Evolutionary conservation across 2,797 vertebrate species (phyloP).

Genomic region (Enteromius mattozi): DNA sequence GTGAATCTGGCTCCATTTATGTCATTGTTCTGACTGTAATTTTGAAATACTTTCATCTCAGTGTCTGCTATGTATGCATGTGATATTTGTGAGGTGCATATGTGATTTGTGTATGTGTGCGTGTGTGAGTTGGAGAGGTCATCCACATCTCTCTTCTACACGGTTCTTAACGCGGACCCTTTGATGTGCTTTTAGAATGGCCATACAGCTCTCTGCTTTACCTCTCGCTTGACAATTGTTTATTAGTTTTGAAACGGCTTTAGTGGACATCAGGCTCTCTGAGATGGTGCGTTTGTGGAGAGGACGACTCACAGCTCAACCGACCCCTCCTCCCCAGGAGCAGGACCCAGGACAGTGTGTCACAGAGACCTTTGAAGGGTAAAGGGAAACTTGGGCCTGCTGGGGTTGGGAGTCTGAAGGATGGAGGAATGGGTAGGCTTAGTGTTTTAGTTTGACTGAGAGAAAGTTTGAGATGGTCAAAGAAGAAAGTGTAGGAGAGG

Average conservation of each 20-base stretch:
- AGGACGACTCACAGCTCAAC: constrained; percentile 52
- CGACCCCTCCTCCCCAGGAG: constrained; percentile 15
- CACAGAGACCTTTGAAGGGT: constrained; percentile 7
- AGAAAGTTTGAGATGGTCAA: constrained; percentile 57
- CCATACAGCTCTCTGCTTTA: constrained; percentile 84
- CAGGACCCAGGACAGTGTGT: constrained; percentile 56
- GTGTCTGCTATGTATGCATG: constrained; percentile 51
- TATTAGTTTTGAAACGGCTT: constrained; percentile 92
- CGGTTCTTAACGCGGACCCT: constrained; percentile 73
- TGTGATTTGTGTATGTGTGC: constrained; percentile 60
- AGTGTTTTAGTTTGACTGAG: constrained; percentile 31
- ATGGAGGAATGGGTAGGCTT: constrained; percentile 51
- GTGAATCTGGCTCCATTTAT: constrained; percentile 47
- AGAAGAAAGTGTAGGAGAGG: constrained; percentile 1
- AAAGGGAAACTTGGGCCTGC: not conserved
- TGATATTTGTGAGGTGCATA: constrained; percentile 61
- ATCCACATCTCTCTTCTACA: constrained; percentile 59
- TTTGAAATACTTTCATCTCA: constrained; percentile 58
- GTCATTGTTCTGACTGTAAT: constrained; percentile 47
- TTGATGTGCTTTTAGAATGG: constrained; percentile 90
- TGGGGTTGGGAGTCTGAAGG: constrained; percentile 7
- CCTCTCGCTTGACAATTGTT: constrained; percentile 91
- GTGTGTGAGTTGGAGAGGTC: constrained; percentile 59
- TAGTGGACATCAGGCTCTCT: constrained; percentile 85
- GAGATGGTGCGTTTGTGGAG: constrained; percentile 46